phyloP scores from a whole-genome alignment of 2,888 invertebrate species.

The Cepaea hortensis region DNA sequence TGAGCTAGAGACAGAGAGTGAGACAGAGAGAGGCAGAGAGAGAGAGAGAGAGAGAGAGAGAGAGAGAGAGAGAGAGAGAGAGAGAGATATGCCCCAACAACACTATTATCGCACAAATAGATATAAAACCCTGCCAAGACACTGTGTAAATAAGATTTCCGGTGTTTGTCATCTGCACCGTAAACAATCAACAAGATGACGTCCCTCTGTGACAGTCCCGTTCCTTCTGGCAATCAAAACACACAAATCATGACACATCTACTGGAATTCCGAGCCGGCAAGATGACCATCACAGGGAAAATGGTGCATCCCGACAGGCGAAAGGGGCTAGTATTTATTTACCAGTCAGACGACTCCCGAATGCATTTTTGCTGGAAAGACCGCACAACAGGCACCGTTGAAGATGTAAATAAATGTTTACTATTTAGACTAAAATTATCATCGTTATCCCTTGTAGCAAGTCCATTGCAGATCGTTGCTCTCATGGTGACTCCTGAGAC shows the following conservation, averaged over 20 bases:
- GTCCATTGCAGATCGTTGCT: too few relatives aligned
- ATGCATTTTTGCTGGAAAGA: slow-evolving; percentile 99
- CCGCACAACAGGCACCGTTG: slow-evolving; percentile 91
- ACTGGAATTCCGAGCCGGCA: slow-evolving; percentile 95
- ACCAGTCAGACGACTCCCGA: slow-evolving; percentile 96
- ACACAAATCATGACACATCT: too few relatives aligned
- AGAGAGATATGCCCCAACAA: background rate
- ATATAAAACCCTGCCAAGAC: background rate
- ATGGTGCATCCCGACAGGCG: slow-evolving; percentile 91
- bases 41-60: background rate
- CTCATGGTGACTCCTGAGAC: too few relatives aligned
- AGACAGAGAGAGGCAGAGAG: background rate
- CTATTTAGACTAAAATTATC: too few relatives aligned
- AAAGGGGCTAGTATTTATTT: slow-evolving; percentile 94
- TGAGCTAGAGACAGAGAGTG: background rate
- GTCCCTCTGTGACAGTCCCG: slow-evolving; percentile 50
- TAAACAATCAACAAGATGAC: slow-evolving; percentile 41
- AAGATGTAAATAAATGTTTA: slow-evolving; percentile 83
- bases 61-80: background rate
- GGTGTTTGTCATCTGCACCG: background rate
- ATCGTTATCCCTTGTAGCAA: too few relatives aligned
- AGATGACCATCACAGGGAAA: slow-evolving; percentile 94
- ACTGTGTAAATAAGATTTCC: background rate
- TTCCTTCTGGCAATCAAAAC: slow-evolving; percentile 82
- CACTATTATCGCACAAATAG: background rate